phyloP scores from a whole-genome alignment of 2,113 vertebrate genomes.

The Sylvia atricapilla region DNA sequence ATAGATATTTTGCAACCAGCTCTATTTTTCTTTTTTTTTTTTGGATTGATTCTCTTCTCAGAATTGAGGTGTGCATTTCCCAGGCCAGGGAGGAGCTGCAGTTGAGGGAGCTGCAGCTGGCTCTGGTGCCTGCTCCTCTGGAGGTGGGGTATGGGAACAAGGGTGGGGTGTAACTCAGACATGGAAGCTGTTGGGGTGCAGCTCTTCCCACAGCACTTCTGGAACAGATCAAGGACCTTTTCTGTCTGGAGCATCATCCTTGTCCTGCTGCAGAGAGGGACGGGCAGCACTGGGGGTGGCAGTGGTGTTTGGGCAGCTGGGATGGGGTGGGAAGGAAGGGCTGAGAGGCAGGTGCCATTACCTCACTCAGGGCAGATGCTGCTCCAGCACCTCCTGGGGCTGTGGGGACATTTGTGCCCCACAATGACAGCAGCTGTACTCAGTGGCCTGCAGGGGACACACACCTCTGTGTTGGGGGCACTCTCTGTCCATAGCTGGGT shows the following conservation, averaged over 20 bases:
- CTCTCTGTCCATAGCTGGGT: not conserved
- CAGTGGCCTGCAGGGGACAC: accelerated
- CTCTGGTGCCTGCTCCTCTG: not conserved
- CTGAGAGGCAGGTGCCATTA: not conserved
- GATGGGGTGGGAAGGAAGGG: not conserved
- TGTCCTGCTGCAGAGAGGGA: not conserved
- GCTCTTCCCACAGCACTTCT: not conserved
- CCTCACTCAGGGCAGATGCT: not conserved
- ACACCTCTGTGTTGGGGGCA: not conserved
- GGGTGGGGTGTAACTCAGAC: not conserved
- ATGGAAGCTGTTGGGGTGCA: not conserved
- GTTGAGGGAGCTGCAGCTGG: accelerated
- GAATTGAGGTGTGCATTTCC: not conserved
- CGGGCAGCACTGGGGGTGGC: too few species aligned
- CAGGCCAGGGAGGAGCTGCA: not conserved
- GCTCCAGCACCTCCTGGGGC: not conserved
- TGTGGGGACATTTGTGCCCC: accelerated
- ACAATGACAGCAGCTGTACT: not conserved
- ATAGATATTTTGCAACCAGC: not conserved
- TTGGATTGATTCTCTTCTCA: not conserved
- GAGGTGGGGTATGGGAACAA: not conserved
- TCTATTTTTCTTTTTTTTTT: not conserved
- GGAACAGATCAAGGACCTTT: not conserved
- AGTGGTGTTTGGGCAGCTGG: not conserved
- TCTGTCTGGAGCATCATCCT: not conserved